A percentile compares a stretch with the other conserved stretches of the same genome.
Conservation (phyloP, 1,140 invertebrate genomes). For the Galleria mellonella region DNA sequence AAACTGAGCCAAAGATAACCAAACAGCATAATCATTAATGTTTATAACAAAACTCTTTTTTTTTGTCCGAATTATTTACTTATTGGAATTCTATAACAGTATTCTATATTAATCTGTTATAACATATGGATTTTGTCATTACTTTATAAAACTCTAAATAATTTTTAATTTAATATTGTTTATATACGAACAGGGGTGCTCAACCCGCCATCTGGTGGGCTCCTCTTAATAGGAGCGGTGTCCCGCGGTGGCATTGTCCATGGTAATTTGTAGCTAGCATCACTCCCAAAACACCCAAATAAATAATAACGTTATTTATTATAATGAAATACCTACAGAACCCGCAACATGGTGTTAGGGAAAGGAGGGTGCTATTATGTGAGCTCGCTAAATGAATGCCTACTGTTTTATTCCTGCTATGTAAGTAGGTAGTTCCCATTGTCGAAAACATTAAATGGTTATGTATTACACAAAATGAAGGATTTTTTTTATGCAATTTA, state of each 20-base stretch:
- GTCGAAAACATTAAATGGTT: too few relatives aligned
- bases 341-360: neutral
- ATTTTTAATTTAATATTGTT: conserved; percentile 21
- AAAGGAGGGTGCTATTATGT: conserved; percentile 13
- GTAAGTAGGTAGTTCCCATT: too few relatives aligned
- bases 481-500: too few relatives aligned
- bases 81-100: too few relatives aligned
- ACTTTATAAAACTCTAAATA: conserved; percentile 1
- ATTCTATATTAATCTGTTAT: too few relatives aligned
- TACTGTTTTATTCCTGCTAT: too few relatives aligned
- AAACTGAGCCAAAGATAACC: too few relatives aligned
- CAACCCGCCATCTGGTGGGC: conserved; percentile 51
- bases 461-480: too few relatives aligned
- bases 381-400: conserved; percentile 1
- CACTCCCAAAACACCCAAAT: conserved; percentile 47
- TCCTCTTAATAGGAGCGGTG: conserved; percentile 43
- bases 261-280: conserved; percentile 63
- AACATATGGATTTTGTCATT: neutral
- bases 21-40: too few relatives aligned
- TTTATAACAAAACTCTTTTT: too few relatives aligned
- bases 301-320: conserved; percentile 69
- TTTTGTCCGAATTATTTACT: too few relatives aligned
- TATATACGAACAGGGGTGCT: conserved; percentile 8
- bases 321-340: conserved; percentile 43
- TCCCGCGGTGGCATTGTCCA: conserved; percentile 60